Evolutionary conservation across 2,797 vertebrate genomes (phyloP), one percentile per base, ranked within the genome.

Genomic region (Lagothrix lagotricha): DNA sequence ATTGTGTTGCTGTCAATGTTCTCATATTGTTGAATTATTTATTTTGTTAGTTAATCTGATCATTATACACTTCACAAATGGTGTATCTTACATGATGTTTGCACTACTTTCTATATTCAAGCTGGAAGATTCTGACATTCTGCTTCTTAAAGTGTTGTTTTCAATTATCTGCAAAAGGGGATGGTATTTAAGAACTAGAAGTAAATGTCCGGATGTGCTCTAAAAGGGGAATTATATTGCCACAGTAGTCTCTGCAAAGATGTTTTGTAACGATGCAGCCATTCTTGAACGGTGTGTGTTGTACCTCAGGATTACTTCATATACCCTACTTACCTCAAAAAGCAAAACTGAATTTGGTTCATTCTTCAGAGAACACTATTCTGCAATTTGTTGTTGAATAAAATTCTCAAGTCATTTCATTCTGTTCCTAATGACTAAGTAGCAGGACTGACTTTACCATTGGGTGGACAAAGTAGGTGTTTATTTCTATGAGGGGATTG

Each of bases 41-140:
- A 81, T 72, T 61, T 95, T 96, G n/a, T 58, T 75, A 14, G 19
- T 28, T 64, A 22, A 5, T 81, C 13, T 52, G 41, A 22, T 61
- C 17, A 54, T 80, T 95, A 95, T 91, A 93, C 44, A 91, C 89
- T 93, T 75, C 90, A 93, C 4, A 83, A 19, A 95, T 90, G 67
- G 36, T 89, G 22, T 84, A 57, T 92, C 28, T 88, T 39, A 50
- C 82, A 61, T 77, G 92, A 81, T 93, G 64, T 86, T 96, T 87
- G 82, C 76, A 72, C 10, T 0, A 8, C 39, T 95, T 58, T 44
- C 46, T 36, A 11, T 41, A 15, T 79, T 85, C 24, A 26, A 84
- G 4, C 46, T 19, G 82, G 94, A 96, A 88, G 73, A 7, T 77
- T 97, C 22, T 84, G 88, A 91, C 67, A 73, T 11, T 44, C 75